Percentiles rank a stretch among this genome's conserved stretches.
Conservation (phyloP, 2,113 vertebrate genomes). For the Numida meleagris region DNA sequence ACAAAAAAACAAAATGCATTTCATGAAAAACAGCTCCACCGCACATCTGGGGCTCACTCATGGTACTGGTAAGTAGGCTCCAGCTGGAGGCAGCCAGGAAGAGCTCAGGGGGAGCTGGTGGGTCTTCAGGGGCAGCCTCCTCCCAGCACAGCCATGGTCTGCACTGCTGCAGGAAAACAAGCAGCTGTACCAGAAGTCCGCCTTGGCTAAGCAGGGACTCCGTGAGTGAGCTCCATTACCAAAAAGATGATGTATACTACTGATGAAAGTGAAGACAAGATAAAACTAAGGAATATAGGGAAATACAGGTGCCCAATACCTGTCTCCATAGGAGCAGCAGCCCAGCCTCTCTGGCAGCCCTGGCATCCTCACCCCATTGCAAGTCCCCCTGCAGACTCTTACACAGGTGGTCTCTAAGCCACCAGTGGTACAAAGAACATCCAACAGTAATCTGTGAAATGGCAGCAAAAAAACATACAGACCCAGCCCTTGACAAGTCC, state of each 20-base stretch:
- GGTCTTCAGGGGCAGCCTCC: not conserved
- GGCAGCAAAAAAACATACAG: not conserved
- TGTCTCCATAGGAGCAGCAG: not conserved
- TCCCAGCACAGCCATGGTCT: not conserved
- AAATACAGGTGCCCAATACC: not conserved
- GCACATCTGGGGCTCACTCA: not conserved
- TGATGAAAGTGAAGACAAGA: not conserved
- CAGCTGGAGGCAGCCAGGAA: not conserved
- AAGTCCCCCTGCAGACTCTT: not conserved
- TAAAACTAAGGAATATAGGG: not conserved
- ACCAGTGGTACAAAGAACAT: not conserved
- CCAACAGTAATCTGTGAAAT: not conserved
- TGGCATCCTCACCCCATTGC: too few relatives aligned
- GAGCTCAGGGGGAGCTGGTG: not conserved
- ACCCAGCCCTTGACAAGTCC: not conserved
- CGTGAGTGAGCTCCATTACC: not conserved
- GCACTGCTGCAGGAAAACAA: not conserved
- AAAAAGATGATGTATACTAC: not conserved
- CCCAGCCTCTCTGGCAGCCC: not conserved
- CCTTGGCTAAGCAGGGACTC: not conserved
- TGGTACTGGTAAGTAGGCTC: not conserved
- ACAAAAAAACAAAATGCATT: accelerated
- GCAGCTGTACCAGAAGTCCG: not conserved
- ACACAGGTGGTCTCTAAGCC: not conserved
- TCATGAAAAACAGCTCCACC: not conserved